Percentiles rank a stretch among this genome's conserved stretches.
Conservation (phyloP, 2,113 vertebrate genomes). For the Carlito syrichta region DNA sequence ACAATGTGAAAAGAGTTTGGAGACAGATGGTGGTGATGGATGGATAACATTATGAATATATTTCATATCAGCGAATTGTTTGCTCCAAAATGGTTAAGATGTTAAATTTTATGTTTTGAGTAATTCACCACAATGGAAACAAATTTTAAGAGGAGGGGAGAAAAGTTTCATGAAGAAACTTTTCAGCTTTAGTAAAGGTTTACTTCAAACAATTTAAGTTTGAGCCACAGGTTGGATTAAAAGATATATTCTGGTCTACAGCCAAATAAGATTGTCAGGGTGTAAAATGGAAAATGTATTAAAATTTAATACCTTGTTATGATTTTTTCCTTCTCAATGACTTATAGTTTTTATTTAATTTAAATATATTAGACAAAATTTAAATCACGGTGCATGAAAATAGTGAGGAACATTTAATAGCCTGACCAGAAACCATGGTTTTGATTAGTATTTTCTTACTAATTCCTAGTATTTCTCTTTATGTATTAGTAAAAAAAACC, state of each 20-base stretch:
- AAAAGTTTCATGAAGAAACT: background rate
- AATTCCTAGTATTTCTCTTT: background rate
- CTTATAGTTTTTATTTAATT: background rate
- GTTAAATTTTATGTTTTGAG: background rate
- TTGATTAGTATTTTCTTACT: background rate
- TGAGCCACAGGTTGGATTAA: conserved; percentile 13
- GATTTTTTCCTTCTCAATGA: background rate
- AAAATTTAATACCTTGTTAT: background rate
- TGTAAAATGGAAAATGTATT: background rate
- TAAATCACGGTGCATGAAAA: background rate
- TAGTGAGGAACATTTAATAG: background rate
- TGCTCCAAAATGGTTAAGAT: background rate
- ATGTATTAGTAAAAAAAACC: background rate
- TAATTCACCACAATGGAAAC: background rate
- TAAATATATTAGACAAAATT: background rate
- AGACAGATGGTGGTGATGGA: background rate
- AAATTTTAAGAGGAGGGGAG: background rate
- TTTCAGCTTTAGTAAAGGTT: background rate
- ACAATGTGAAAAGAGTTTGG: background rate
- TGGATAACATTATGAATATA: background rate
- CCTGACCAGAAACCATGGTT: background rate
- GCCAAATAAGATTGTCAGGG: background rate
- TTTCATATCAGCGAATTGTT: background rate
- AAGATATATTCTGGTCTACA: background rate
- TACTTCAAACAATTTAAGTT: background rate